These are phyloP conservation scores for Phenganax marumi DNA, from an alignment of 92 coral and sea anemone species.

Conservation along the genomic window DNA sequence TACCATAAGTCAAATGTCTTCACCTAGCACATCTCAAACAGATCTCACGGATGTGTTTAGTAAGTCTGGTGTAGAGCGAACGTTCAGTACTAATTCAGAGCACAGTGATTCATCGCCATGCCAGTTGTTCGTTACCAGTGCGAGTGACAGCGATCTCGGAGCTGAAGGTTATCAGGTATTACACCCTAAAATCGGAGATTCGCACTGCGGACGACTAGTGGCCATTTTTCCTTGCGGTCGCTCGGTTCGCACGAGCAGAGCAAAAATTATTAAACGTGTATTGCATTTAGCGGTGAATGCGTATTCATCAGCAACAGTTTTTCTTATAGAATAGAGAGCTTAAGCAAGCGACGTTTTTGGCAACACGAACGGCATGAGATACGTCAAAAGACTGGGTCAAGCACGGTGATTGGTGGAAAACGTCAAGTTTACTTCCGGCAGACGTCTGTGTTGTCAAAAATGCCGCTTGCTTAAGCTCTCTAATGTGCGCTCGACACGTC, in stretches of 20 bases:
- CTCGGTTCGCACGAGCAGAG: background rate
- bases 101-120: constrained; percentile 66
- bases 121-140: constrained; percentile 66
- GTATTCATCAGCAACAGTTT: too few relatives aligned
- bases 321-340: too few relatives aligned
- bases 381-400: too few relatives aligned
- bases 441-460: too few relatives aligned
- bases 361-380: too few relatives aligned
- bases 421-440: too few relatives aligned
- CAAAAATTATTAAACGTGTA: too few relatives aligned
- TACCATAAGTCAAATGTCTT: constrained; percentile 9
- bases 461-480: too few relatives aligned
- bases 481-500: too few relatives aligned
- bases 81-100: constrained; percentile 60
- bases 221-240: background rate
- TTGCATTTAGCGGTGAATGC: too few relatives aligned
- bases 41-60: constrained; percentile 6
- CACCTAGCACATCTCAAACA: background rate
- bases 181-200: background rate
- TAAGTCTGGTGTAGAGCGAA: background rate
- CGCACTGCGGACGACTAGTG: background rate
- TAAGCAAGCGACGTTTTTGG: too few relatives aligned
- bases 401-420: too few relatives aligned
- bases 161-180: constrained; percentile 24
- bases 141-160: background rate